These are phyloP conservation scores for Eucriotettix oculatus DNA, from an alignment of 2,888 invertebrate genomes.

Conservation along the genomic window DNA sequence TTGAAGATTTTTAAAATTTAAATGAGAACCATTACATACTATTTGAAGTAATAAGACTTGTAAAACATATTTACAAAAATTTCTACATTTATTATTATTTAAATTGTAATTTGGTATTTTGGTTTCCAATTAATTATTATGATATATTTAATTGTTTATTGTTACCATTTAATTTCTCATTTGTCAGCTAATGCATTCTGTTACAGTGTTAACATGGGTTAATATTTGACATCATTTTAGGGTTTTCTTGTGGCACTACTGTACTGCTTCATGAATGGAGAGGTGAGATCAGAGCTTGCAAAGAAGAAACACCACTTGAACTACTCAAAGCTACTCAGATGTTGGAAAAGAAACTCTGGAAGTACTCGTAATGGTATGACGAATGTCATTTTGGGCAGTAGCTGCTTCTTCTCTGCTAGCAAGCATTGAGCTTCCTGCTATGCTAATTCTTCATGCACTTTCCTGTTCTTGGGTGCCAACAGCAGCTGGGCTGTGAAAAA, in stretches of 20 bases:
- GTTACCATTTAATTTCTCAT: too few species aligned
- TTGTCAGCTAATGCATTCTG: too few species aligned
- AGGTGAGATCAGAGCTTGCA: conserved; percentile 38
- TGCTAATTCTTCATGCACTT: conserved; percentile 8
- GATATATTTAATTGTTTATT: too few species aligned
- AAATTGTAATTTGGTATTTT: background rate
- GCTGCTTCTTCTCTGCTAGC: background rate
- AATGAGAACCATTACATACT: background rate
- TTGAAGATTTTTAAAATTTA: background rate
- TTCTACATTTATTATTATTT: background rate
- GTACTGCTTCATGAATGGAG: conserved; percentile 53
- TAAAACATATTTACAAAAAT: background rate
- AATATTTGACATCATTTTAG: conserved; percentile 23
- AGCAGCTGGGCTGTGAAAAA: background rate
- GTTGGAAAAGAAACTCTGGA: background rate
- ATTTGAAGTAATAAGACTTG: background rate
- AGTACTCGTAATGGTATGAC: background rate
- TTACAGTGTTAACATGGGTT: too few species aligned
- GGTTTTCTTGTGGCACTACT: conserved; percentile 50
- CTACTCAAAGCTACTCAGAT: background rate
- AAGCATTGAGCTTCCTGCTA: conserved; percentile 4
- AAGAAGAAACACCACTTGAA: conserved; percentile 17
- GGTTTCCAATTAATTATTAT: background rate
- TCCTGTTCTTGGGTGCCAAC: conserved; percentile 2
- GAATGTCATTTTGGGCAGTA: background rate